phyloP scores from a whole-genome alignment of 1,140 invertebrate species.

The Tenebrio molitor region DNA sequence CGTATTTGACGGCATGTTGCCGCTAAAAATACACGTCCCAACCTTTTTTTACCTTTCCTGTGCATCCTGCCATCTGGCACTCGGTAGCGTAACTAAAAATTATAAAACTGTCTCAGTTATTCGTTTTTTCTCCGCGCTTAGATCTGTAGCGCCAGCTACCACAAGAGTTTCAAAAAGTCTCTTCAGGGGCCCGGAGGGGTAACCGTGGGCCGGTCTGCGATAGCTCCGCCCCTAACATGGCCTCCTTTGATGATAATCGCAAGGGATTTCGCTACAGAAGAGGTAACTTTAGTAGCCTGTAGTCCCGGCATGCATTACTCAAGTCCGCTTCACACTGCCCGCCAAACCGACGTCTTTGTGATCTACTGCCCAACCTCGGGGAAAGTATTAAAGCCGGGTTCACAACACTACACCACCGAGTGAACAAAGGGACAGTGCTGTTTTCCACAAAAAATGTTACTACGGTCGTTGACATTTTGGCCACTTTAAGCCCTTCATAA shows the following conservation, averaged over 20 bases:
- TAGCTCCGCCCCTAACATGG: conserved; percentile 63
- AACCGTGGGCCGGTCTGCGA: conserved; percentile 35
- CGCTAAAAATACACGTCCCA: not conserved
- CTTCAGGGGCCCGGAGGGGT: conserved; percentile 28
- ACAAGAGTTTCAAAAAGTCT: conserved; percentile 55
- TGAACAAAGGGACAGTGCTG: not conserved
- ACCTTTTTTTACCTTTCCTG: conserved; percentile 43
- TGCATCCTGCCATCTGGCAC: conserved; percentile 53
- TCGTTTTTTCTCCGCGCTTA: conserved; percentile 59
- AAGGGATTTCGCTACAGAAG: conserved; percentile 57
- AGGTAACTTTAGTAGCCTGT: conserved; percentile 45
- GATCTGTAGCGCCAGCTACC: conserved; percentile 58
- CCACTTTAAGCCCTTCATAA: too few relatives aligned
- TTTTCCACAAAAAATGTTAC: not conserved
- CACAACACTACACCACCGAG: conserved; percentile 27
- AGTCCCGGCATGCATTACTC: conserved; percentile 38
- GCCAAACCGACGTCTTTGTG: conserved; percentile 26
- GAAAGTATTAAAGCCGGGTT: conserved; percentile 44
- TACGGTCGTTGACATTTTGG: too few relatives aligned
- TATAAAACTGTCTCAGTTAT: conserved; percentile 51
- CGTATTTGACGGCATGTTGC: not conserved
- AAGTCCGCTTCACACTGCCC: conserved; percentile 43
- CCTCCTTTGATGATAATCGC: conserved; percentile 63
- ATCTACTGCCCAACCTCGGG: conserved; percentile 26
- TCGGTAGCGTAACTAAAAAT: conserved; percentile 55